A percentile compares a stretch with the other conserved stretches of the same genome.
Conservation (phyloP, 2,797 vertebrate species). For the Crocidura indochinensis region DNA sequence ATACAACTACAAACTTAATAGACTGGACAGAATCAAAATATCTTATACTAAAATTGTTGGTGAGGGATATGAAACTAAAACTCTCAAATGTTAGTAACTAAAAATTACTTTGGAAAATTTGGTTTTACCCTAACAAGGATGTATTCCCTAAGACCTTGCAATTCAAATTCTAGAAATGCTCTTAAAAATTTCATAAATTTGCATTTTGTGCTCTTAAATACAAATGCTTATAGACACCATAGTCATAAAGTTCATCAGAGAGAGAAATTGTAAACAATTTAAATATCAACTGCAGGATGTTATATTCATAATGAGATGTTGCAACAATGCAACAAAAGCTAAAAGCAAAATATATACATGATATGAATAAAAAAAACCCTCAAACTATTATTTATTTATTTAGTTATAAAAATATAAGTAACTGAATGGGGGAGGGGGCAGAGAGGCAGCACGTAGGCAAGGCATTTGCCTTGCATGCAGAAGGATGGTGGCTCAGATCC, state of each 20-base stretch:
- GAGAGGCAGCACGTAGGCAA: too few relatives aligned
- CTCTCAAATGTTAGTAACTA: slow-evolving; percentile 13
- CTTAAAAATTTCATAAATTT: slow-evolving; percentile 51
- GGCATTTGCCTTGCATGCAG: too few relatives aligned
- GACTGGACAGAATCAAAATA: slow-evolving; percentile 30
- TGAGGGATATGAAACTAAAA: slow-evolving; percentile 35
- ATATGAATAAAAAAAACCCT: too few relatives aligned
- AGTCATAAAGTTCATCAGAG: background rate
- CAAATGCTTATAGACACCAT: slow-evolving; percentile 35
- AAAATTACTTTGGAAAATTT: slow-evolving; percentile 38
- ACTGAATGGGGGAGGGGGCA: too few relatives aligned
- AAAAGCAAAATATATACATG: too few relatives aligned
- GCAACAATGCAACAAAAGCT: slow-evolving; percentile 8
- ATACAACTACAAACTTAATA: background rate
- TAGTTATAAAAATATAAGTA: too few relatives aligned
- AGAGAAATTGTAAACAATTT: slow-evolving; percentile 35
- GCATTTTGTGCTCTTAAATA: slow-evolving; percentile 38
- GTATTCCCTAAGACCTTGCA: background rate
- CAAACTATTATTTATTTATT: too few relatives aligned
- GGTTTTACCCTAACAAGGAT: slow-evolving; percentile 51
- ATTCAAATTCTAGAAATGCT: slow-evolving; percentile 48
- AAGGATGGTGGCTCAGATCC: too few relatives aligned
- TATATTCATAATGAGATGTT: too few relatives aligned
- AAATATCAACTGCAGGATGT: slow-evolving; percentile 23
- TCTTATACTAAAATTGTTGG: slow-evolving; percentile 18